phyloP scores from a whole-genome alignment of 2,797 vertebrate species.

The Cephalopachus bancanus region DNA sequence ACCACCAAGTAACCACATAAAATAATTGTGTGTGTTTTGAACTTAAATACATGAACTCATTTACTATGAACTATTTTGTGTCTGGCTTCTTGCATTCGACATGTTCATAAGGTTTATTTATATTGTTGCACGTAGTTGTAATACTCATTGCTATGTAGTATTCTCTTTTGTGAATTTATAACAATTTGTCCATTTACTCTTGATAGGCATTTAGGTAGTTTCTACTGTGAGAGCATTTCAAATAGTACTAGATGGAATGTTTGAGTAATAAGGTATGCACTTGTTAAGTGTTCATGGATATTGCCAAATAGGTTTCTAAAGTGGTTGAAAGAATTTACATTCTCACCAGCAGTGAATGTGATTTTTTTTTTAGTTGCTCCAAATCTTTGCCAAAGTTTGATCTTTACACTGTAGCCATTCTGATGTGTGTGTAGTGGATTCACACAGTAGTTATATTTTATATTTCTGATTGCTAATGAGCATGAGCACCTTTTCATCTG shows the following conservation, averaged over 20 bases:
- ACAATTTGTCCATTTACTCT: not conserved
- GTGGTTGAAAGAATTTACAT: not conserved
- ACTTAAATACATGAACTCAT: not conserved
- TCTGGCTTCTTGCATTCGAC: not conserved
- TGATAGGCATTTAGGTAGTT: not conserved
- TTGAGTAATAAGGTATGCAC: not conserved
- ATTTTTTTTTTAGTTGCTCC: not conserved
- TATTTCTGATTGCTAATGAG: not conserved
- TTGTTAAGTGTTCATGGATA: not conserved
- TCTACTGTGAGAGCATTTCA: not conserved
- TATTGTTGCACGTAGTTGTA: slow-evolving; percentile 14
- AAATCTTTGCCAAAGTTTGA: not conserved
- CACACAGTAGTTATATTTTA: not conserved
- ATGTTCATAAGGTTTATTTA: not conserved
- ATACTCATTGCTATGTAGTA: not conserved
- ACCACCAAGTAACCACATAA: not conserved
- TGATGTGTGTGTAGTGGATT: not conserved
- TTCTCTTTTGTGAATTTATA: not conserved
- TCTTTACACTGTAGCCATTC: not conserved
- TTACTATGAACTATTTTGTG: not conserved
- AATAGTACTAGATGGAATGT: not conserved
- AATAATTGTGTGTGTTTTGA: not conserved
- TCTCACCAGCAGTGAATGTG: not conserved
- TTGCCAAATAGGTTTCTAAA: slow-evolving; percentile 19
- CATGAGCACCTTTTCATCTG: not conserved